Conservation (phyloP, 2,888 invertebrate genomes). For the Glaucopsyche alexis region DNA sequence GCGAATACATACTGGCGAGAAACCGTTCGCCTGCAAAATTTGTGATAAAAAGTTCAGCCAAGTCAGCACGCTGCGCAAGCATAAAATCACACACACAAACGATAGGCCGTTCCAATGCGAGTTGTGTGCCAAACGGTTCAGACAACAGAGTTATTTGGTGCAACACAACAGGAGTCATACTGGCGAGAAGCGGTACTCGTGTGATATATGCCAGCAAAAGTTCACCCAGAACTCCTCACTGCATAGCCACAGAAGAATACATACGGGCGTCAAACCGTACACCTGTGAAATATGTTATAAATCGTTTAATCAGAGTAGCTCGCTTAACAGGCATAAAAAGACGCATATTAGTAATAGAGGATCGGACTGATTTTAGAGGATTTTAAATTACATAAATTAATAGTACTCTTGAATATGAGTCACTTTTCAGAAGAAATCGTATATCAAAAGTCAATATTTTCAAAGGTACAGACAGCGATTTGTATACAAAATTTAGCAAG, state of each 20-base stretch:
- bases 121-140: not conserved
- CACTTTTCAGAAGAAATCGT: too few species aligned
- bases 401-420: too few species aligned
- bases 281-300: not conserved
- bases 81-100: not conserved
- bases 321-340: not conserved
- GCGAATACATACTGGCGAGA: not conserved
- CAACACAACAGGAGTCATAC: not conserved
- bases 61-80: not conserved
- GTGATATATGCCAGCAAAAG: not conserved
- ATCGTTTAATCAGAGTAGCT: not conserved
- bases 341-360: not conserved
- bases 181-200: not conserved
- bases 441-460: too few species aligned
- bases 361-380: too few species aligned
- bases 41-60: not conserved
- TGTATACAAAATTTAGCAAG: too few species aligned
- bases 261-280: constrained; percentile 15
- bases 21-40: not conserved
- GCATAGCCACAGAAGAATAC: not conserved
- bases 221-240: not conserved
- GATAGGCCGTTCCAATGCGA: not conserved
- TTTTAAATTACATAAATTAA: too few species aligned
- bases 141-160: not conserved
- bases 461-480: too few species aligned